These are phyloP conservation scores for Rhagonycha lutea DNA, from an alignment of 2,888 invertebrate species.

Conservation along the genomic window DNA sequence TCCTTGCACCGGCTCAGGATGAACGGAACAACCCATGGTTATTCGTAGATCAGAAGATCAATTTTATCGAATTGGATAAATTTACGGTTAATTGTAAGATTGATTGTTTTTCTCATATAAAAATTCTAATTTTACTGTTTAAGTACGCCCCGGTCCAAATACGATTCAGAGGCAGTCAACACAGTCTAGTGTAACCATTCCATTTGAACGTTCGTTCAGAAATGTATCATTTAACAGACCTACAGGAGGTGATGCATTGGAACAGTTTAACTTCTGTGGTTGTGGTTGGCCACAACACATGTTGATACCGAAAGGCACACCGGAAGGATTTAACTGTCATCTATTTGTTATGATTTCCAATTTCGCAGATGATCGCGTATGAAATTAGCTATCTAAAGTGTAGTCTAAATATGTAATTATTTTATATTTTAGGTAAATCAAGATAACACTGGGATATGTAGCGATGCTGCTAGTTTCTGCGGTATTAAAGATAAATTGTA, in stretches of 20 bases:
- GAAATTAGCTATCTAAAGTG: background rate
- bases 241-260: slow-evolving; percentile 58
- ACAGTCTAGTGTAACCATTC: slow-evolving; percentile 83
- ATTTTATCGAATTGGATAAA: slow-evolving; percentile 77
- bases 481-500: slow-evolving; percentile 75
- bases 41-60: slow-evolving; percentile 65
- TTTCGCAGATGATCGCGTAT: slow-evolving; percentile 61
- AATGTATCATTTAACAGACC: slow-evolving; percentile 67
- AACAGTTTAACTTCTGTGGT: slow-evolving; percentile 79
- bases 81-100: slow-evolving; percentile 66
- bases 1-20: slow-evolving; percentile 69
- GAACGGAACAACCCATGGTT: slow-evolving; percentile 65
- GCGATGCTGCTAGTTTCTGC: slow-evolving; percentile 75
- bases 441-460: slow-evolving; percentile 59
- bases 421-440: slow-evolving; percentile 54
- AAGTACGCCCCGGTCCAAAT: slow-evolving; percentile 71
- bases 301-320: slow-evolving; percentile 73
- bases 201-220: slow-evolving; percentile 81
- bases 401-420: background rate
- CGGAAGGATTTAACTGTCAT: slow-evolving; percentile 68
- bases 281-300: slow-evolving; percentile 89
- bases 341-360: slow-evolving; percentile 81
- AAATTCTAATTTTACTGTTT: slow-evolving; percentile 1
- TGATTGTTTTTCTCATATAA: background rate
- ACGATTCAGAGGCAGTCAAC: slow-evolving; percentile 68